Evolutionary conservation across 2,797 vertebrate species (phyloP).

Genomic region (Chloroceryle inda): DNA sequence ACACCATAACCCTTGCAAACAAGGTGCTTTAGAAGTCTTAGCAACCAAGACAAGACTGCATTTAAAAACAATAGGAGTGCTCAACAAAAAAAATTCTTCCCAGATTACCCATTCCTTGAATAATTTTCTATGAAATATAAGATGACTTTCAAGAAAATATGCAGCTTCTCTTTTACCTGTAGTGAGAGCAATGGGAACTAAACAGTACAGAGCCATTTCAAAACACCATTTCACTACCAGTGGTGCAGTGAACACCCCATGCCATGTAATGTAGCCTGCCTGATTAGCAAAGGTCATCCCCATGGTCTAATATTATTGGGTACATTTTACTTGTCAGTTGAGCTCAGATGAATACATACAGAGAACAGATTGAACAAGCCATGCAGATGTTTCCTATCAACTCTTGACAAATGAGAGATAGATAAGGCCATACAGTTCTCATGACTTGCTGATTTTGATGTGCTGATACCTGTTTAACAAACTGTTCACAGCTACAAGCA

Average conservation of each 20-base stretch:
- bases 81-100: neutral
- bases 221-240: conserved; percentile 29
- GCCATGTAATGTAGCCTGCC: neutral
- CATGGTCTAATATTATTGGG: conserved; percentile 38
- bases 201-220: neutral
- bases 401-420: conserved; percentile 66
- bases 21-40: neutral
- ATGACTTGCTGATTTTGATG: conserved; percentile 58
- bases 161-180: neutral
- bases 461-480: conserved; percentile 19
- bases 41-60: neutral
- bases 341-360: conserved; percentile 57
- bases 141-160: neutral
- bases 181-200: neutral
- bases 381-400: conserved; percentile 69
- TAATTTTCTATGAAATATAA: neutral
- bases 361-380: conserved; percentile 71
- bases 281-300: conserved; percentile 68
- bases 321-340: conserved; percentile 59
- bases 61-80: neutral
- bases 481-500: conserved; percentile 34
- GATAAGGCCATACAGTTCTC: conserved; percentile 39
- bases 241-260: neutral
- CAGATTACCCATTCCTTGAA: neutral
- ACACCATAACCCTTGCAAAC: neutral